These are phyloP conservation scores for Lamellibrachia luymesi DNA, from an alignment of 1,140 invertebrate species.

Conservation along the genomic window DNA sequence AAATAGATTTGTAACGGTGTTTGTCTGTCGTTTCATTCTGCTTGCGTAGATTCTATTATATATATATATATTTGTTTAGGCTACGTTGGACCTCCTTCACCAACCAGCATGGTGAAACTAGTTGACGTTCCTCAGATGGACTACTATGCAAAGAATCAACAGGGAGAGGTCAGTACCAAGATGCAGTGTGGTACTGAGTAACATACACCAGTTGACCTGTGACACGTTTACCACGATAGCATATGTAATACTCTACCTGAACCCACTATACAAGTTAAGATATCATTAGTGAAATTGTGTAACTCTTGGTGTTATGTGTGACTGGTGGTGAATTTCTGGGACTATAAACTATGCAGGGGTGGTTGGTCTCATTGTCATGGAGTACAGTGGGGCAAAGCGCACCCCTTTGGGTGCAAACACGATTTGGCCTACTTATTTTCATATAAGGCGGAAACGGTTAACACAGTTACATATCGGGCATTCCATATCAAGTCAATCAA, in stretches of 20 bases:
- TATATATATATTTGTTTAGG: conserved; percentile 33
- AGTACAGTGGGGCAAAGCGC: too few relatives aligned
- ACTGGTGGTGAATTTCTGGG: background rate
- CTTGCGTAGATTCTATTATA: background rate
- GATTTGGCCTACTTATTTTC: too few relatives aligned
- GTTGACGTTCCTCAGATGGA: conserved; percentile 98
- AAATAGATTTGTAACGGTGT: background rate
- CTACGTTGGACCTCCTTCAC: conserved; percentile 90
- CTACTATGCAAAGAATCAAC: conserved; percentile 72
- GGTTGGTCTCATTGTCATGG: too few relatives aligned
- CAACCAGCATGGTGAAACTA: conserved; percentile 89
- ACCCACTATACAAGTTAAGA: background rate
- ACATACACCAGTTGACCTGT: background rate
- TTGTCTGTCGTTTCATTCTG: background rate
- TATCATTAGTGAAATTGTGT: background rate
- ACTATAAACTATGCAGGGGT: background rate
- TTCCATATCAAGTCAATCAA: too few relatives aligned
- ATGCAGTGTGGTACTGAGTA: background rate
- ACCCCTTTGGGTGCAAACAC: too few relatives aligned
- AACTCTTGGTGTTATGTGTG: background rate
- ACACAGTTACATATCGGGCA: too few relatives aligned
- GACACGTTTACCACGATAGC: background rate
- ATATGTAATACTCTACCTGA: background rate
- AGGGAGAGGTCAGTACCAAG: conserved; percentile 48
- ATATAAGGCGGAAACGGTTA: too few relatives aligned